Evolutionary conservation across 2,888 invertebrate genomes (phyloP), one percentile per base, ranked within the genome.

Genomic region (Zootermopsis nevadensis): DNA sequence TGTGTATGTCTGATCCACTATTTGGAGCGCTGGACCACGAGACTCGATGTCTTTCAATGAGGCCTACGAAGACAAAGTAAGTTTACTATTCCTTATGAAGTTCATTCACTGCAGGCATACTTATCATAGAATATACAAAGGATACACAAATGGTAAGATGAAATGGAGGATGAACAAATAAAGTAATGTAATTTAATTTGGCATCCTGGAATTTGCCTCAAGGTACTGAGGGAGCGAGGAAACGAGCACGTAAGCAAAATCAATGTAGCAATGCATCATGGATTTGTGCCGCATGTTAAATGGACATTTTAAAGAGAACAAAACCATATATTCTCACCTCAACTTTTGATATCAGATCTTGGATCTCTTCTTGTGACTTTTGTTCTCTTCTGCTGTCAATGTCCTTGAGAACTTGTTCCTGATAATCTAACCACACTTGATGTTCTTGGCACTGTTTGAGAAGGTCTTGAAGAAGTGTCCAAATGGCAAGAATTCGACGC

Each of bases 1-100:
- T 10, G 93, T 92, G 87, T 95, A 95, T 0, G 92, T 93, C 83
- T 94, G 93, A 86, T 95, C 94, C 35, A 96, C 88, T 42, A 91
- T 91, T 85, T 92, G 92, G 42, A 94, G 89, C n/a, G 93, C 92
- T 0, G 91, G 89, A 19, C 89, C 88, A 83, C 90, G 90, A 8
- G 90, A 89, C 86, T 94, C 92, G 42, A 95, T 89, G 69, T 93
- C 92, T 67, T 74, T 81, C 6, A 84, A 35, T 31, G 84, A 69
- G 8, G 31, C 83, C 85, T 85, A 30, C 27, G 30, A 79, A 53
- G n/a, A 79, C 1, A 10, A 77, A 77, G 42, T n/a, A 77, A 79
- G 24, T 53, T 30, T 27, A 38, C n/a, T 24, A 31, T 30, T 42
- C 10, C 60, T 27, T 3, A 48, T 19, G 19, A 48, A 48, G 15